A percentile compares a stretch with the other conserved stretches of the same genome.
Conservation (phyloP, 2,113 vertebrate genomes). For the Microcebus tavaratra region DNA sequence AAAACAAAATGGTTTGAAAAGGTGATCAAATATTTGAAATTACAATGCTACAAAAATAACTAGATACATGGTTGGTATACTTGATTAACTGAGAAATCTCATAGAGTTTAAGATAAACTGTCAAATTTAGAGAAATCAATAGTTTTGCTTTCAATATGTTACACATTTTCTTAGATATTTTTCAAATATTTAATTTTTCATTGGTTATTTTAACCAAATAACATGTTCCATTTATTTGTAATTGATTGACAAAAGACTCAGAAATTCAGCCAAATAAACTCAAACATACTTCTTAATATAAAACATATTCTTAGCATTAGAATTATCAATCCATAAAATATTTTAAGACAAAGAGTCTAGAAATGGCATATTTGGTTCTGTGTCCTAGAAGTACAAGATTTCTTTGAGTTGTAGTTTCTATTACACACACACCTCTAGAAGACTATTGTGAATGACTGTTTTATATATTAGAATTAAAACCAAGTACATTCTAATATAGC, state of each 20-base stretch:
- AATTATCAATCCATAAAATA: background rate
- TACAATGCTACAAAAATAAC: background rate
- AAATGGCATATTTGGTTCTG: background rate
- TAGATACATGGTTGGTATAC: background rate
- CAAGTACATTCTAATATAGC: background rate
- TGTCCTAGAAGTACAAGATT: background rate
- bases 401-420: background rate
- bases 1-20: conserved; percentile 46
- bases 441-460: background rate
- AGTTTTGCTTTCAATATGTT: background rate
- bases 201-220: background rate
- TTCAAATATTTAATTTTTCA: background rate
- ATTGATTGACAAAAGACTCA: background rate
- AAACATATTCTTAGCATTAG: background rate
- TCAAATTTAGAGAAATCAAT: background rate
- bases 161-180: background rate
- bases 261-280: background rate
- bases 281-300: background rate
- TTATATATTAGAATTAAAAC: background rate
- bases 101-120: background rate
- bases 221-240: background rate
- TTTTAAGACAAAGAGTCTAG: background rate
- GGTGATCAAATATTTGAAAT: conserved; percentile 63
- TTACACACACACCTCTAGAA: background rate
- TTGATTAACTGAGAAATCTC: background rate